Conservation (phyloP, 2,113 vertebrate genomes). For the Pangasianodon hypophthalmus region DNA sequence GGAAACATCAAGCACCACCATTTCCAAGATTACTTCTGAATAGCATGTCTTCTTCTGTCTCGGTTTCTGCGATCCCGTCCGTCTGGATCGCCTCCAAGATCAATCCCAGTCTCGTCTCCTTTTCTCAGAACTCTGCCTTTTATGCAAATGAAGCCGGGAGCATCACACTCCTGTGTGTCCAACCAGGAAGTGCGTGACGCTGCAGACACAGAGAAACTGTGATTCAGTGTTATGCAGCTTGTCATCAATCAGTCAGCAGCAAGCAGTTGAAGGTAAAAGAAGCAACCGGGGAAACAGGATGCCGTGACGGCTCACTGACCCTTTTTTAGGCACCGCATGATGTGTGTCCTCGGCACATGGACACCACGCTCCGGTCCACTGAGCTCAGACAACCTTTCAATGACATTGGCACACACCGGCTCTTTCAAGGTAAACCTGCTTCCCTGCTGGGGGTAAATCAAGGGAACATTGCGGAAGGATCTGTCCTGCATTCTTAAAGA, state of each 20-base stretch:
- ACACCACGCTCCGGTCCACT: not conserved
- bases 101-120: not conserved
- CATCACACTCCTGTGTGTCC: constrained; percentile 57
- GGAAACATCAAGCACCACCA: not conserved
- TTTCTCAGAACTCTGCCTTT: constrained; percentile 55
- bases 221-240: constrained; percentile 36
- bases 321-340: not conserved
- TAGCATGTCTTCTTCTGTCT: not conserved
- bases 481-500: not conserved
- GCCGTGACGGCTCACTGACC: constrained; percentile 34
- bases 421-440: constrained; percentile 46
- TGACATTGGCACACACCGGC: constrained; percentile 54
- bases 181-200: constrained; percentile 58
- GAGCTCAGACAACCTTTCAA: constrained; percentile 55
- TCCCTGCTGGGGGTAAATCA: constrained; percentile 14
- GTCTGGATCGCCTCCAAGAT: constrained; percentile 35
- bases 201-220: constrained; percentile 38
- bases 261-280: constrained; percentile 10
- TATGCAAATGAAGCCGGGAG: constrained; percentile 57
- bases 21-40: not conserved
- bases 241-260: constrained; percentile 23
- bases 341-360: constrained; percentile 29
- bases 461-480: not conserved
- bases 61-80: not conserved
- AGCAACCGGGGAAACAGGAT: not conserved